phyloP scores from a whole-genome alignment of 2,888 invertebrate genomes.

The Watsonalla binaria region DNA sequence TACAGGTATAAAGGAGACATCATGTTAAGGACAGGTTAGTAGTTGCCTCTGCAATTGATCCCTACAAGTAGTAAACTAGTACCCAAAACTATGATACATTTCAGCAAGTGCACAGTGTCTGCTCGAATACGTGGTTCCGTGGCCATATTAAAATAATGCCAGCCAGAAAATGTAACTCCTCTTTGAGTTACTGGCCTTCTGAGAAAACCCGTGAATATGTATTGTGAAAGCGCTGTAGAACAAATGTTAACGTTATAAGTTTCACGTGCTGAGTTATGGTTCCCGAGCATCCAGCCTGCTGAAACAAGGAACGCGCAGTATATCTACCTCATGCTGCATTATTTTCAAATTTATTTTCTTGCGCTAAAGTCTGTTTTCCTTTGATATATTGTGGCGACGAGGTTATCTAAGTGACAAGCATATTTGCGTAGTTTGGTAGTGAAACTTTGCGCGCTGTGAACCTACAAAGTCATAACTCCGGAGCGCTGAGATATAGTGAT shows the following conservation, averaged over 20 bases:
- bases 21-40: slow-evolving; percentile 67
- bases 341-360: background rate
- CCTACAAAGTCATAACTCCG: background rate
- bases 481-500: too few species aligned
- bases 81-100: too few species aligned
- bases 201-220: background rate
- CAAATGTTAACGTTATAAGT: background rate
- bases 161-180: too few species aligned
- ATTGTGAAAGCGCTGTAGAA: background rate
- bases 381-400: background rate
- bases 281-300: background rate
- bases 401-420: background rate
- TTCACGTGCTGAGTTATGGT: background rate
- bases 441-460: background rate
- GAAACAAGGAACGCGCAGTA: background rate
- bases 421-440: background rate
- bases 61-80: too few species aligned
- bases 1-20: slow-evolving; percentile 60
- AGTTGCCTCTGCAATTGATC: slow-evolving; percentile 5
- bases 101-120: too few species aligned
- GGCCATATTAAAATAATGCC: too few species aligned
- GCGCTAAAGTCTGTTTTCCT: background rate
- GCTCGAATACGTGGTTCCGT: too few species aligned
- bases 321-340: background rate
- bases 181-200: background rate